Percentiles rank a stretch among this genome's conserved stretches.
Evolutionary conservation across 2,797 vertebrate species (phyloP).

Genomic region (Meriones psammophilus): DNA sequence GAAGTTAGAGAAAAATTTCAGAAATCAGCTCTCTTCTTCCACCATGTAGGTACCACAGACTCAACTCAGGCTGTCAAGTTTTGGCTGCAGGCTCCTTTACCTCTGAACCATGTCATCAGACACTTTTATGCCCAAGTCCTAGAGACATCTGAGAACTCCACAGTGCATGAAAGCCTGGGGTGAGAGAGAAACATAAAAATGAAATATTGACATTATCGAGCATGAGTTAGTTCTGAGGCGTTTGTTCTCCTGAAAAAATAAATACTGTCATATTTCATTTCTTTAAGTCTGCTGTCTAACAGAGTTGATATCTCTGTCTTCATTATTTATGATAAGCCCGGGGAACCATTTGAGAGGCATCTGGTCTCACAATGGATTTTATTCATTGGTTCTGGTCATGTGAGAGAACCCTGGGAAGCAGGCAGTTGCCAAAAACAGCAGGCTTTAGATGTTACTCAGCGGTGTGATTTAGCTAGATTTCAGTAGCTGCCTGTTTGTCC

Average conservation of each 20-base stretch:
- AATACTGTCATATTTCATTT: slow-evolving; percentile 59
- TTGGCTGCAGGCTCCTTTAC: background rate
- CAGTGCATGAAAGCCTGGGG: background rate
- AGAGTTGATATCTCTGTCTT: slow-evolving; percentile 60
- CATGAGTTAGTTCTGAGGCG: background rate
- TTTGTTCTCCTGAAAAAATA: slow-evolving; percentile 68
- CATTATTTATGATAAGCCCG: slow-evolving; percentile 64
- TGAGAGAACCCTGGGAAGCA: slow-evolving; percentile 56
- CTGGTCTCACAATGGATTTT: slow-evolving; percentile 40
- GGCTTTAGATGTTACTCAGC: slow-evolving; percentile 56
- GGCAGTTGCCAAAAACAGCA: slow-evolving; percentile 49
- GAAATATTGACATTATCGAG: slow-evolving; percentile 57
- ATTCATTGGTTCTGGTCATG: slow-evolving; percentile 66
- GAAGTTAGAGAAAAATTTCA: background rate
- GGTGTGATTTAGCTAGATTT: background rate
- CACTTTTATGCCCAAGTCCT: slow-evolving; percentile 39
- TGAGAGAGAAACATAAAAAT: slow-evolving; percentile 60
- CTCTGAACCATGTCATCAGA: background rate
- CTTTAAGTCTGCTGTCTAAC: slow-evolving; percentile 23
- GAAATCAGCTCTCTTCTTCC: background rate
- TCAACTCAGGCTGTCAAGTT: background rate
- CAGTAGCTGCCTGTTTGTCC: background rate
- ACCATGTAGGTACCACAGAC: background rate
- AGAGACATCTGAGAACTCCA: slow-evolving; percentile 60
- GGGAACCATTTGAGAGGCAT: slow-evolving; percentile 15